Conservation (phyloP, 2,888 invertebrate species). For the Terebella lapidaria region DNA sequence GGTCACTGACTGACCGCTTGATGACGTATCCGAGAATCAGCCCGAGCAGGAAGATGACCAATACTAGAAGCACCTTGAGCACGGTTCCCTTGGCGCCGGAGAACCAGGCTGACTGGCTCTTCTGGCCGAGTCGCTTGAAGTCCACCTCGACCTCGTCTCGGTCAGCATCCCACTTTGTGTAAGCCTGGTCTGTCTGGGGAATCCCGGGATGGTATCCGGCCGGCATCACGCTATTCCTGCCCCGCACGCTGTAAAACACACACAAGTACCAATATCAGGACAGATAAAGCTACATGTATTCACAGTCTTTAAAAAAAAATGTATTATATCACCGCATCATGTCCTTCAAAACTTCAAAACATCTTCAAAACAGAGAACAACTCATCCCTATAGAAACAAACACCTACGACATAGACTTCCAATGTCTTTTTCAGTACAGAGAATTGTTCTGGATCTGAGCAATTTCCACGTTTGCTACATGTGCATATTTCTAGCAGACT, state of each 20-base stretch:
- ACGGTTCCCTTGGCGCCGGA: conserved; percentile 10
- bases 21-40: conserved; percentile 22
- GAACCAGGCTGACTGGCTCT: background rate
- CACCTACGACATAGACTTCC: too few relatives aligned
- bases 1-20: conserved; percentile 6
- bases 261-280: too few relatives aligned
- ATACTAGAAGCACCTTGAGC: conserved; percentile 18
- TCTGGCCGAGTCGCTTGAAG: conserved; percentile 21
- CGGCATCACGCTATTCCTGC: conserved; percentile 9
- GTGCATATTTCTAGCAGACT: too few relatives aligned
- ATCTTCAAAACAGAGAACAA: too few relatives aligned
- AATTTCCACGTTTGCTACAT: too few relatives aligned
- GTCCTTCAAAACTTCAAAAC: too few relatives aligned
- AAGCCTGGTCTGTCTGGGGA: conserved; percentile 18
- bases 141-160: conserved; percentile 27
- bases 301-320: too few relatives aligned
- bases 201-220: conserved; percentile 22
- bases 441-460: too few relatives aligned
- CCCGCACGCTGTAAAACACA: background rate
- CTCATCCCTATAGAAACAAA: too few relatives aligned
- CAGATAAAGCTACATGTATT: too few relatives aligned
- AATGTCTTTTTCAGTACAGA: too few relatives aligned
- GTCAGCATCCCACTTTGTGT: conserved; percentile 26
- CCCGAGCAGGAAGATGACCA: conserved; percentile 22
- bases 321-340: too few relatives aligned